A percentile compares a stretch with the other conserved stretches of the same genome.
These are phyloP conservation scores for Himalopsyche japonica DNA, from an alignment of 2,888 invertebrate species.

Conservation along the genomic window DNA sequence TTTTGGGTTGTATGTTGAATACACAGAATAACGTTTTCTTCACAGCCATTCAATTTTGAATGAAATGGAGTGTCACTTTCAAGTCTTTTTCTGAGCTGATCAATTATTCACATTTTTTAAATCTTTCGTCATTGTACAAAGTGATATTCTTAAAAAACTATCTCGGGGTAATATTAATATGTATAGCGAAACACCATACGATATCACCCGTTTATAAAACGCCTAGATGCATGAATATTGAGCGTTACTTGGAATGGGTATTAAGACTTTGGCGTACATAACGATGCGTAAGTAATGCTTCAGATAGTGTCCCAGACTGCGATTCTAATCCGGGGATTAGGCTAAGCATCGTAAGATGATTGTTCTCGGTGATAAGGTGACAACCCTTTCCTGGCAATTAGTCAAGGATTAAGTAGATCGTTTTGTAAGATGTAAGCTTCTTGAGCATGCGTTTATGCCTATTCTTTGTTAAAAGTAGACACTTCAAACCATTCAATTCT, in stretches of 20 bases:
- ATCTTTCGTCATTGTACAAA: no score
- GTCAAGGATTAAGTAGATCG: not conserved
- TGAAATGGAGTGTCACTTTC: no score
- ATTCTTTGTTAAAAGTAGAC: not conserved
- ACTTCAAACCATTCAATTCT: no score
- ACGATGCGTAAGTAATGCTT: not conserved
- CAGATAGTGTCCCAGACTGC: not conserved
- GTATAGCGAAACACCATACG: no score
- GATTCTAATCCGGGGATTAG: not conserved
- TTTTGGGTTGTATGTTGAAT: no score
- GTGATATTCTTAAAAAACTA: no score
- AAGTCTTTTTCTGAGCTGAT: no score
- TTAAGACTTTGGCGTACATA: not conserved
- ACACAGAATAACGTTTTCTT: no score
- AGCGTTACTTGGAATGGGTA: not conserved
- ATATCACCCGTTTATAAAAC: no score
- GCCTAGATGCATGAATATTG: not conserved
- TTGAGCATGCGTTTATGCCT: not conserved
- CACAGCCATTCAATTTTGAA: no score
- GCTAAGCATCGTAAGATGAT: not conserved
- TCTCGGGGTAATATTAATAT: no score
- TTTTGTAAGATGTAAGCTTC: not conserved
- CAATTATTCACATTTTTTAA: no score
- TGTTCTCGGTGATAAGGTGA: not conserved
- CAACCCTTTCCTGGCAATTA: not conserved